These are phyloP conservation scores for Ophraella communa DNA, from an alignment of 2,888 invertebrate genomes.

Conservation along the genomic window DNA sequence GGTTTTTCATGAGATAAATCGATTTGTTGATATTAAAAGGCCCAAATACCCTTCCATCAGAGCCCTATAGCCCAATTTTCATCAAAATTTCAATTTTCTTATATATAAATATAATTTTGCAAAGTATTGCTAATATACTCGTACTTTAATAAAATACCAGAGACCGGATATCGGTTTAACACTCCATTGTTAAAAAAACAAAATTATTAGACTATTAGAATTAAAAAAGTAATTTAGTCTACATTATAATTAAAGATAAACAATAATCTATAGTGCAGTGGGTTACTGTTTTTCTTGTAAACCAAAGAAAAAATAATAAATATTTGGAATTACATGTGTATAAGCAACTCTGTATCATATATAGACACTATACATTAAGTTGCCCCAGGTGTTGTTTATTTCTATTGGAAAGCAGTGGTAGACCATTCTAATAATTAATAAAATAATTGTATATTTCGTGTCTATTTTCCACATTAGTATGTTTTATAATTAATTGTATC, in stretches of 20 bases:
- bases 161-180: too few relatives aligned
- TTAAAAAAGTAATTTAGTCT: slow-evolving; percentile 1
- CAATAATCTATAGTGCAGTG: slow-evolving; percentile 12
- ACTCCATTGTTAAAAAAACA: not conserved
- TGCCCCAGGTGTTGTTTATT: slow-evolving; percentile 42
- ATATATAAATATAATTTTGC: too few relatives aligned
- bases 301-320: slow-evolving; percentile 33
- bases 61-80: too few relatives aligned
- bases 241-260: slow-evolving; percentile 9
- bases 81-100: too few relatives aligned
- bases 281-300: slow-evolving; percentile 15
- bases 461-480: too few relatives aligned
- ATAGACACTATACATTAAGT: slow-evolving; percentile 40
- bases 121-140: too few relatives aligned
- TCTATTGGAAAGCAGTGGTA: not conserved
- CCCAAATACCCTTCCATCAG: too few relatives aligned
- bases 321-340: slow-evolving; percentile 33
- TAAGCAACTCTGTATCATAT: slow-evolving; percentile 28
- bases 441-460: too few relatives aligned
- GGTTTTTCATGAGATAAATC: too few relatives aligned
- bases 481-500: too few relatives aligned
- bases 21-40: too few relatives aligned
- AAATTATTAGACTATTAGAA: not conserved
- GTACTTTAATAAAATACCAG: not conserved
- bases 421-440: not conserved